Conservation (phyloP, 2,888 invertebrate species). For the Atherix ibis region DNA sequence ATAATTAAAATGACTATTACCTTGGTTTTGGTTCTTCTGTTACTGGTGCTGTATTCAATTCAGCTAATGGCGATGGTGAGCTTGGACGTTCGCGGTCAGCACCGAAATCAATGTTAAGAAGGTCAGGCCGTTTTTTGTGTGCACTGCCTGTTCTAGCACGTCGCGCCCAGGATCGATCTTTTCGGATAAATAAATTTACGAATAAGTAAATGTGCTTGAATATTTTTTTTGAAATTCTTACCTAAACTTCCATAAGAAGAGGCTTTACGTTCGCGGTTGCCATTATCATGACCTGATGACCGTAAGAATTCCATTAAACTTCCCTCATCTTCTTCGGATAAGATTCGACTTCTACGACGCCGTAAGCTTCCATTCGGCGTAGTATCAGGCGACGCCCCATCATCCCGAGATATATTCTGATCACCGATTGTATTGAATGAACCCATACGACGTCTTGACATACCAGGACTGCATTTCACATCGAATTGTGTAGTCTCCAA, state of each 20-base stretch:
- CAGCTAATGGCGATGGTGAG: constrained; percentile 47
- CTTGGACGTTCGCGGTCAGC: constrained; percentile 56
- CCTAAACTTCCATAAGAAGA: constrained; percentile 61
- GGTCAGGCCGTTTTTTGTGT: constrained; percentile 60
- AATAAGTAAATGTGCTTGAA: background rate
- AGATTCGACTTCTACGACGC: constrained; percentile 61
- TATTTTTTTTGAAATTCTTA: constrained; percentile 23
- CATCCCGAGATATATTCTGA: constrained; percentile 21
- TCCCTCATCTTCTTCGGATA: constrained; percentile 69
- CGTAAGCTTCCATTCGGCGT: constrained; percentile 80
- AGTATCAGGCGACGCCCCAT: constrained; percentile 43
- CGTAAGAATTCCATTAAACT: constrained; percentile 74
- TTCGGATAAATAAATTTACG: background rate
- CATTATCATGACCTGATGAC: constrained; percentile 57
- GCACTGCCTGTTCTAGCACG: constrained; percentile 53
- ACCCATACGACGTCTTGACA: constrained; percentile 48
- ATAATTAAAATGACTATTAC: constrained; percentile 24
- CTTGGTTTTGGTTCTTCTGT: constrained; percentile 40
- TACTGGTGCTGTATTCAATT: constrained; percentile 37
- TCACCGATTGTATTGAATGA: constrained; percentile 41
- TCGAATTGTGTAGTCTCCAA: constrained; percentile 67
- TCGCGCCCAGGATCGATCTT: constrained; percentile 79
- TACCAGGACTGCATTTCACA: constrained; percentile 52
- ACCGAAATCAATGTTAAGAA: constrained; percentile 54
- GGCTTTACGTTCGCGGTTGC: constrained; percentile 56